Conservation (phyloP, 2,888 invertebrate species). For the Teleogryllus oceanicus region DNA sequence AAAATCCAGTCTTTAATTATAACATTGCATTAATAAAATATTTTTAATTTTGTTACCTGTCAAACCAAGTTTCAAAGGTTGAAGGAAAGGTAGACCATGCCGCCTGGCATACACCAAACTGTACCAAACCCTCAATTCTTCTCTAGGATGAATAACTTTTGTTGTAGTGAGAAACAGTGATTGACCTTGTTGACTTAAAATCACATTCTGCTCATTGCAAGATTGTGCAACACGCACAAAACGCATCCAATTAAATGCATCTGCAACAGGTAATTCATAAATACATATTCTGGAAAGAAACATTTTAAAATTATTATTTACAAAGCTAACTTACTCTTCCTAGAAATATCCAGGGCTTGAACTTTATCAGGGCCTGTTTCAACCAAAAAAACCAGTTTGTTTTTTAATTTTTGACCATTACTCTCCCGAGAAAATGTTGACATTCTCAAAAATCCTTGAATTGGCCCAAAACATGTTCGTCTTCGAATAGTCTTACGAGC, state of each 20-base stretch:
- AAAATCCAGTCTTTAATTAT: too few species aligned
- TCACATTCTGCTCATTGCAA: constrained; percentile 65
- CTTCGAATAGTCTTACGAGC: not conserved
- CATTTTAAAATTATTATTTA: not conserved
- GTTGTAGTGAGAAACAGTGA: constrained; percentile 57
- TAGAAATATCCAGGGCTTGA: not conserved
- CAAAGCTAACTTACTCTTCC: not conserved
- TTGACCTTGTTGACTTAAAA: constrained; percentile 59
- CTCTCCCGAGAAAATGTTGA: not conserved
- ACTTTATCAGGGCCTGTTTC: not conserved
- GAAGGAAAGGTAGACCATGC: constrained; percentile 53
- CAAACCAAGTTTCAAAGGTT: constrained; percentile 44
- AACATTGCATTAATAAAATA: not conserved
- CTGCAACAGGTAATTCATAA: constrained; percentile 45
- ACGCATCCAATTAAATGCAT: constrained; percentile 76
- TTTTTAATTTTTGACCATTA: not conserved
- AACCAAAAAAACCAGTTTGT: not conserved
- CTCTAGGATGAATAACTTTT: constrained; percentile 58
- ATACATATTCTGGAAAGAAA: not conserved
- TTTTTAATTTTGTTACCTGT: not conserved
- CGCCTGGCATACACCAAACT: constrained; percentile 62
- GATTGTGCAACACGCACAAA: constrained; percentile 66
- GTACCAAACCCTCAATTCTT: constrained; percentile 70
- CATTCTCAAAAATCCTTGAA: not conserved
- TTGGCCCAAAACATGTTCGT: not conserved